Base-by-base conservation (phyloP, 2,113 vertebrate species). In the Aegotheles bennettii region DNA sequence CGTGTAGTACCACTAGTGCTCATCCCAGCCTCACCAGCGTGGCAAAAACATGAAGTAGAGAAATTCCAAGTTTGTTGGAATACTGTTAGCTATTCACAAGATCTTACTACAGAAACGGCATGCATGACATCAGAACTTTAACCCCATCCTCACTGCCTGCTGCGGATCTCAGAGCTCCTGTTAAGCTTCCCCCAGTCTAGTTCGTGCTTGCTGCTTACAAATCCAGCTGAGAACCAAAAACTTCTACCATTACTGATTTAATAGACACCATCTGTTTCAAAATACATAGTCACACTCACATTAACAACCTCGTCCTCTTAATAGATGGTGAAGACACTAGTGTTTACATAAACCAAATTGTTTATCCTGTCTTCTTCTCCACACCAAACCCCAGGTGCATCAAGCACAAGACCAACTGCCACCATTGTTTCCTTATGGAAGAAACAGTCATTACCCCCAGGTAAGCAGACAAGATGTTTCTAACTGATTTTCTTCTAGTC, bases 201-300 rank as follows among this genome's bases (percentile, higher is more conserved):
- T 20, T 20, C 23, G 43, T n/a, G 40, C 36, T 88, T 19, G 10
- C 38, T 73, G 71, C 63, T 33, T 64, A 61, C 61, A 84, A 80
- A 70, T 16, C 50, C 63, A 90, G 63, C 40, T 3, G n/a, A 76
- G 40, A 82, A 84, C 15, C 36, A 87, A 47, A 67, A 91, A 68
- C 38, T 94, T 94, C 78, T 23, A 50, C 45, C 50, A 45, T 45
- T 64, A 43, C 59, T 51, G 82, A 83, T 65, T 87, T 63, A 92
- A 91, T 17, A 85, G 78, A 77, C 75, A 92, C 87, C 87, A 94
- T 90, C 90, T 95, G 95, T 73, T 93, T 90, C 64, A 83, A 95
- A 92, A 94, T n/a, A 84, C 65, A 90, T 50, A 84, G n/a, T n/a
- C n/a, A n/a, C 13, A 68, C 24, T 67, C 23, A 43, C 48, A 69